Conservation (phyloP, 2,797 vertebrate species). For the Labeo calbasu region DNA sequence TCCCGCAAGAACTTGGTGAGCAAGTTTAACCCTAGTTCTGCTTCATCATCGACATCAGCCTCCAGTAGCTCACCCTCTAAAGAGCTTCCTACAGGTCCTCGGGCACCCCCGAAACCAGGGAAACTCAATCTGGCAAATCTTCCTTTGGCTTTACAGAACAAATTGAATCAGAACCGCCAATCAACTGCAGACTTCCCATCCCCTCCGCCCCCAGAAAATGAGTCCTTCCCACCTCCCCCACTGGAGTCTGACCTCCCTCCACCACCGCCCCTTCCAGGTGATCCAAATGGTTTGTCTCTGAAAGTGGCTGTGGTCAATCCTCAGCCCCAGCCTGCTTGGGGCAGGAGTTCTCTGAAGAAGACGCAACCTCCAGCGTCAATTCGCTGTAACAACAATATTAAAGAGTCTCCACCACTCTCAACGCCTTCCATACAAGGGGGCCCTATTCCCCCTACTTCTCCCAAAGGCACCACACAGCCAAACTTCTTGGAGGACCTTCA, state of each 20-base stretch:
- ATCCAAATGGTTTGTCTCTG: constrained; percentile 75
- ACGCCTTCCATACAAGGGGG: constrained; percentile 46
- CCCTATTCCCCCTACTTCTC: constrained; percentile 79
- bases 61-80: constrained; percentile 83
- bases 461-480: constrained; percentile 88
- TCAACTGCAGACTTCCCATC: constrained; percentile 84
- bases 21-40: constrained; percentile 82
- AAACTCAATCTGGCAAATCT: constrained; percentile 89
- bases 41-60: constrained; percentile 72
- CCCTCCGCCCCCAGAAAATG: constrained; percentile 81
- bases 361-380: constrained; percentile 85
- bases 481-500: constrained; percentile 94
- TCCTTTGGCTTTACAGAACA: constrained; percentile 82
- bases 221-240: constrained; percentile 86
- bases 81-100: constrained; percentile 77
- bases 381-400: constrained; percentile 85
- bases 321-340: constrained; percentile 89
- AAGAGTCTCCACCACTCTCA: constrained; percentile 77
- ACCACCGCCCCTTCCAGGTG: constrained; percentile 83
- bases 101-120: constrained; percentile 91
- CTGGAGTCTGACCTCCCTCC: constrained; percentile 88
- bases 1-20: constrained; percentile 88
- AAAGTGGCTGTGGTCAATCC: constrained; percentile 93
- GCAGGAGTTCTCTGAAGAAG: constrained; percentile 87
- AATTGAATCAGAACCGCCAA: constrained; percentile 79